Evolutionary conservation across 2,888 invertebrate genomes (phyloP).

Genomic region (Lycia hirtaria): DNA sequence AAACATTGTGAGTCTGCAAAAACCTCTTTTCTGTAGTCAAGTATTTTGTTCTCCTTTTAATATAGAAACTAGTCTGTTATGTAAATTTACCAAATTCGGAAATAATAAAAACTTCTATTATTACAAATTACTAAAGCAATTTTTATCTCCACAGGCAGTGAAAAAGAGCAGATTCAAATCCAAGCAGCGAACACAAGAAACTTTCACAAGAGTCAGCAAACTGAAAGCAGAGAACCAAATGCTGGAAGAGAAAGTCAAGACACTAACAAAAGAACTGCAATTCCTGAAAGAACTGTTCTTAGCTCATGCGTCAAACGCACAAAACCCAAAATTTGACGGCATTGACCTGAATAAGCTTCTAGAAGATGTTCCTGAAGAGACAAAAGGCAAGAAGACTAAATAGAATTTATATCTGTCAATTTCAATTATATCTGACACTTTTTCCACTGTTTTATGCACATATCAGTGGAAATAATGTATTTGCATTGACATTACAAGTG

Average conservation of each 20-base stretch:
- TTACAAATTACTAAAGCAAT: not conserved
- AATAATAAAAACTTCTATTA: not conserved
- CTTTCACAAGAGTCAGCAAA: slow-evolving; percentile 89
- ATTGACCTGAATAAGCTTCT: slow-evolving; percentile 85
- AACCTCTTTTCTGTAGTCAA: too few species aligned
- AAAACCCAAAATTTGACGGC: slow-evolving; percentile 82
- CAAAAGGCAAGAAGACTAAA: slow-evolving; percentile 47
- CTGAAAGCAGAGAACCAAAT: slow-evolving; percentile 92
- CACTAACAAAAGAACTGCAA: slow-evolving; percentile 91
- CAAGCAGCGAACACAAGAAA: slow-evolving; percentile 91
- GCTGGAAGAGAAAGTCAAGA: slow-evolving; percentile 92
- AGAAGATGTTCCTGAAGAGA: slow-evolving; percentile 80
- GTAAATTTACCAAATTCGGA: not conserved
- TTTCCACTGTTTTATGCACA: too few species aligned
- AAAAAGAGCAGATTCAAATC: slow-evolving; percentile 93
- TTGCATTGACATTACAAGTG: too few species aligned
- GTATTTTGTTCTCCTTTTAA: too few species aligned
- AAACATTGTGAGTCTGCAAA: too few species aligned
- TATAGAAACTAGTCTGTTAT: too few species aligned
- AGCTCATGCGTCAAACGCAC: slow-evolving; percentile 89
- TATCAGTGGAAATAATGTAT: too few species aligned
- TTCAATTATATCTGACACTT: too few species aligned
- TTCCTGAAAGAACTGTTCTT: slow-evolving; percentile 93
- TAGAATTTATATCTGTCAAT: slow-evolving; percentile 20
- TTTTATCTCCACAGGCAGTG: slow-evolving; percentile 87